A percentile compares a stretch with the other conserved stretches of the same genome.
phyloP scores from a whole-genome alignment of 2,888 invertebrate species.

The Caenorhabditis sp. region DNA sequence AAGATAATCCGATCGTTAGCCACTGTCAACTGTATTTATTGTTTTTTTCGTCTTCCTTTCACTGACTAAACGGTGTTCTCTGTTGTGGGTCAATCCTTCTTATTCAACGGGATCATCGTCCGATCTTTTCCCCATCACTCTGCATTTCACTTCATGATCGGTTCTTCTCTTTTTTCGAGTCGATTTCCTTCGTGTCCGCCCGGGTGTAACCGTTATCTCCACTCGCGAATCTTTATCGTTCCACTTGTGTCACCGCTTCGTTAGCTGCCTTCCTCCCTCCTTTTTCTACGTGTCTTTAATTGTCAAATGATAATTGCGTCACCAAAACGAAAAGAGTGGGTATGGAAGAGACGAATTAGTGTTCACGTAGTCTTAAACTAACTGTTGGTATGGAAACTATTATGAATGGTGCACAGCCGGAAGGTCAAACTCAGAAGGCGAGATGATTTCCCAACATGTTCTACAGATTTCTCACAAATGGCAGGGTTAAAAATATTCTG shows the following conservation, averaged over 20 bases:
- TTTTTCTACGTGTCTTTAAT: not conserved
- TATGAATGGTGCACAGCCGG: too few species aligned
- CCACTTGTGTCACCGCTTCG: constrained; percentile 49
- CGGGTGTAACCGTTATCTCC: constrained; percentile 44
- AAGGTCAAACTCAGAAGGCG: too few species aligned
- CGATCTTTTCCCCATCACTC: not conserved
- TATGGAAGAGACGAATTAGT: not conserved
- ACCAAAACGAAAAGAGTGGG: not conserved
- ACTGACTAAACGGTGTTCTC: not conserved
- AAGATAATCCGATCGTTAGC: constrained; percentile 21
- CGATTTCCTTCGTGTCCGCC: not conserved
- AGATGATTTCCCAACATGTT: too few species aligned
- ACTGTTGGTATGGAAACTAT: too few species aligned
- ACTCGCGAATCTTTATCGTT: constrained; percentile 49
- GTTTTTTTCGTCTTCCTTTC: not conserved
- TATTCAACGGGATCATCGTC: not conserved
- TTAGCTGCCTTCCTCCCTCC: constrained; percentile 1
- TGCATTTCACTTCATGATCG: too few species aligned
- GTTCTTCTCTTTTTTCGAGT: not conserved
- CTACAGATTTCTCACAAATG: too few species aligned
- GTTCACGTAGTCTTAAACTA: too few species aligned
- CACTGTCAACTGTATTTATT: not conserved
- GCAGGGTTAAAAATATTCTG: too few species aligned
- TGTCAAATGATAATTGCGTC: constrained; percentile 30
- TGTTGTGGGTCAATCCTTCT: constrained; percentile 9